A percentile compares a stretch with the other conserved stretches of the same genome.
Conservation (phyloP, 2,888 invertebrate genomes). For the Dolichomitus sp. region DNA sequence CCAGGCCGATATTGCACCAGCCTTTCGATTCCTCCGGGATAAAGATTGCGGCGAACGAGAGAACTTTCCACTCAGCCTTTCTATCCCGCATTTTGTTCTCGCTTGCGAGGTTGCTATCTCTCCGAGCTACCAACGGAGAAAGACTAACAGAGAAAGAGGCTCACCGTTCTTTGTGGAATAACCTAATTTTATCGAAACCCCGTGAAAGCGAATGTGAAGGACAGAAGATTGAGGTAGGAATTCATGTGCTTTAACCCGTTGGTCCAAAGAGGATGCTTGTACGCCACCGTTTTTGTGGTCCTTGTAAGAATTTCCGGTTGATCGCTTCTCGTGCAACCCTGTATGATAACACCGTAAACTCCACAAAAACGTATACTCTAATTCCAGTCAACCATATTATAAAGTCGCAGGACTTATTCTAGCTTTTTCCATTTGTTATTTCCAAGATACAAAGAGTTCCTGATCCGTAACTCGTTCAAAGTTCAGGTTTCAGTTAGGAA, state of each 20-base stretch:
- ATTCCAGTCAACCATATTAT: not conserved
- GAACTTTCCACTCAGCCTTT: constrained; percentile 63
- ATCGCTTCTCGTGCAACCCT: constrained; percentile 39
- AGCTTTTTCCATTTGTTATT: not conserved
- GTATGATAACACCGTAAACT: constrained; percentile 23
- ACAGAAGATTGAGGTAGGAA: constrained; percentile 19
- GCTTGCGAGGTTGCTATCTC: constrained; percentile 10
- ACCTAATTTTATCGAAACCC: constrained; percentile 70
- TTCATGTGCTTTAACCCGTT: constrained; percentile 23
- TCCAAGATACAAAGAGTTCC: too few relatives aligned
- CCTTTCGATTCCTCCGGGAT: constrained; percentile 64
- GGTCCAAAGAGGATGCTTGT: constrained; percentile 33
- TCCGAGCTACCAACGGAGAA: constrained; percentile 16
- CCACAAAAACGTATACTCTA: not conserved
- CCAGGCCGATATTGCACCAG: constrained; percentile 62
- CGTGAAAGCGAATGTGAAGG: constrained; percentile 28
- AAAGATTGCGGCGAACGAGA: constrained; percentile 65
- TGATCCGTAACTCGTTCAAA: too few relatives aligned
- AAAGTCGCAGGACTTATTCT: not conserved
- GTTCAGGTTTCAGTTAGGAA: not conserved
- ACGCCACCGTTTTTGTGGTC: constrained; percentile 48
- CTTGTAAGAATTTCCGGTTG: constrained; percentile 54
- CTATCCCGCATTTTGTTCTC: constrained; percentile 54
- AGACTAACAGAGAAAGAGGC: not conserved
- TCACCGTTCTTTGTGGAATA: constrained; percentile 61